phyloP scores from a whole-genome alignment of 2,113 vertebrate genomes.

The Gulo gulo region DNA sequence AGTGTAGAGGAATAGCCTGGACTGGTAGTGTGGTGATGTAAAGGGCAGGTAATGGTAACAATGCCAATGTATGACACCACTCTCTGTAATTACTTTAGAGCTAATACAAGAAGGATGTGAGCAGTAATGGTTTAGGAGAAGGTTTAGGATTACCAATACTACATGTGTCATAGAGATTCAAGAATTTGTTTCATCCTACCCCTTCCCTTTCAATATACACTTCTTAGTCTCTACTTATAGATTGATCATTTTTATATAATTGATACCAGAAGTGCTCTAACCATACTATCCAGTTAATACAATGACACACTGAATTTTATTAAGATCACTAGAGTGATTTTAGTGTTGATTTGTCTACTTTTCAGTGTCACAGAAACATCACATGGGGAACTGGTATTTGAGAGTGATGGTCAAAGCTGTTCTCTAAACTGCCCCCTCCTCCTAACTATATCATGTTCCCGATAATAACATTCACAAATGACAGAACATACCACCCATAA shows the following conservation, averaged over 20 bases:
- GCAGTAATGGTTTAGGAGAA: not conserved
- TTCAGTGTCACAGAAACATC: not conserved
- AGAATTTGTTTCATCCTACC: not conserved
- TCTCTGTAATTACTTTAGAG: not conserved
- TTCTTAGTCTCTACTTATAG: not conserved
- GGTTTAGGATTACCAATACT: not conserved
- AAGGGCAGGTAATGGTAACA: fast-evolving
- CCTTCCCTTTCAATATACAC: not conserved
- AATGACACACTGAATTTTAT: not conserved
- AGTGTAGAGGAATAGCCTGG: not conserved
- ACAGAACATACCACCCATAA: not conserved
- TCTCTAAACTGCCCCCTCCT: not conserved
- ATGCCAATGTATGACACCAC: fast-evolving
- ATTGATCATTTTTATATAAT: not conserved
- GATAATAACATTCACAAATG: not conserved
- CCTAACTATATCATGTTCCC: not conserved
- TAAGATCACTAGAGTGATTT: not conserved
- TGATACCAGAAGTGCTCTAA: not conserved
- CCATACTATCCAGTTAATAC: not conserved
- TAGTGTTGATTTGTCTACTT: not conserved
- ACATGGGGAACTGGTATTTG: not conserved
- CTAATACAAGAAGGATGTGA: not conserved
- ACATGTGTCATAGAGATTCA: not conserved
- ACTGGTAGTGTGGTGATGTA: not conserved
- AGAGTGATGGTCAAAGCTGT: not conserved